A percentile compares a stretch with the other conserved stretches of the same genome.
Conservation (phyloP, 2,888 invertebrate species). For the Dasysyrphus tricinctus region DNA sequence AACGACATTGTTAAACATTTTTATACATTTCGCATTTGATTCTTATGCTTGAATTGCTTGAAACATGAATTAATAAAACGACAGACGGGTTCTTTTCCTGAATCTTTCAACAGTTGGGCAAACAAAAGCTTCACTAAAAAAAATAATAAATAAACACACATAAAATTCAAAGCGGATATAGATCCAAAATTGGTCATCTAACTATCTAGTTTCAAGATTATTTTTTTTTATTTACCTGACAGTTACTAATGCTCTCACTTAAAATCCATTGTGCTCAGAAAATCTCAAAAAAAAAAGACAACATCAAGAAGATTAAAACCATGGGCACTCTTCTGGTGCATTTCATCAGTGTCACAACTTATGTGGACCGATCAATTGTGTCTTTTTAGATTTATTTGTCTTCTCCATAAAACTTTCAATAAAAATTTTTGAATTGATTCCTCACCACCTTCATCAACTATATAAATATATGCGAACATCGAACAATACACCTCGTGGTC, state of each 20-base stretch:
- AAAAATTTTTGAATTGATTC: slow-evolving; percentile 56
- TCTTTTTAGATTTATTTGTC: slow-evolving; percentile 9
- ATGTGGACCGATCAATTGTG: slow-evolving; percentile 38
- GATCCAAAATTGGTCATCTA: slow-evolving; percentile 42
- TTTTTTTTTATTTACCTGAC: slow-evolving; percentile 28
- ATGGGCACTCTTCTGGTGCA: slow-evolving; percentile 33
- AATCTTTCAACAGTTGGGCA: background rate
- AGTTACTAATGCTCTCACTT: slow-evolving; percentile 56
- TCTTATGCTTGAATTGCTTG: slow-evolving; percentile 6
- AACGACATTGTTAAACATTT: background rate
- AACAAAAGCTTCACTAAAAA: slow-evolving; percentile 20
- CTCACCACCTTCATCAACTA: slow-evolving; percentile 36
- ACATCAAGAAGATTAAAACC: slow-evolving; percentile 2
- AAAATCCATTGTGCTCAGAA: slow-evolving; percentile 34
- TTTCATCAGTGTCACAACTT: slow-evolving; percentile 57
- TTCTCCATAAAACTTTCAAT: slow-evolving; percentile 10
- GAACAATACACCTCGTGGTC: slow-evolving; percentile 27
- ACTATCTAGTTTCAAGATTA: slow-evolving; percentile 39
- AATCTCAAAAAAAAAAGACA: background rate
- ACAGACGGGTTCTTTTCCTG: slow-evolving; percentile 4
- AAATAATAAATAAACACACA: background rate
- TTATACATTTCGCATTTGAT: slow-evolving; percentile 7
- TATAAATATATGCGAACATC: background rate
- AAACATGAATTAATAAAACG: slow-evolving; percentile 5
- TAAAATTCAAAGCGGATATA: slow-evolving; percentile 15